Evolutionary conservation across 2,113 vertebrate species (phyloP).

Genomic region (Mystacornis crossleyi): DNA sequence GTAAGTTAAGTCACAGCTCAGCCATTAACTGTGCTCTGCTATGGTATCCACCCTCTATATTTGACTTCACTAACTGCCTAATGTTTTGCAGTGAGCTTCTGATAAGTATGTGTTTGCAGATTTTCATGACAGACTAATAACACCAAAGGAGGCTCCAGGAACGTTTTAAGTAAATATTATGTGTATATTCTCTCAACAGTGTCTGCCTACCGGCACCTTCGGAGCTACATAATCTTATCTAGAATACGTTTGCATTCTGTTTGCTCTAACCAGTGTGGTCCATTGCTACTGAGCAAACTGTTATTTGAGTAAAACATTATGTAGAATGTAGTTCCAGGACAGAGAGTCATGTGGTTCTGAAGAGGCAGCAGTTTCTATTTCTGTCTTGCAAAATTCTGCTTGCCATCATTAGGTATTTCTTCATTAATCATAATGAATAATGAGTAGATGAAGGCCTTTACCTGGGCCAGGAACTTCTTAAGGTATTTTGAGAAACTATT

Average conservation of each 20-base stretch:
- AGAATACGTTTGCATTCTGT: neutral
- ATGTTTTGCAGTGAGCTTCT: conserved; percentile 38
- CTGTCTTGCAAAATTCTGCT: neutral
- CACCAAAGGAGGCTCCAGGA: conserved; percentile 22
- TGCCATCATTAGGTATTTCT: neutral
- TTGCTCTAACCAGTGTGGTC: neutral
- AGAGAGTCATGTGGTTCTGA: neutral
- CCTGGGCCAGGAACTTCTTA: neutral
- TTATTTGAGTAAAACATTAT: conserved; percentile 1
- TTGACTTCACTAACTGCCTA: conserved; percentile 6
- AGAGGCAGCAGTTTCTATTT: conserved; percentile 16
- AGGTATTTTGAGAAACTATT: neutral
- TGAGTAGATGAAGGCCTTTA: neutral
- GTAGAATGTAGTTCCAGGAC: neutral
- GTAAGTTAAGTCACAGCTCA: conserved; percentile 44
- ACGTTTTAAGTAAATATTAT: conserved; percentile 36
- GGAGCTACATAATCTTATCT: conserved; percentile 12
- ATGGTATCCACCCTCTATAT: neutral
- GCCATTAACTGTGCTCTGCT: conserved; percentile 2
- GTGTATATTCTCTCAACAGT: conserved; percentile 40
- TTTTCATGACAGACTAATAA: conserved; percentile 52
- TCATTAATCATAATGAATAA: conserved; percentile 17
- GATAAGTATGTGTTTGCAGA: conserved; percentile 36
- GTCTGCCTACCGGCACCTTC: conserved; percentile 3
- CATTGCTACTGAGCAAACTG: neutral